These are phyloP conservation scores for Galaxea fascicularis DNA, from an alignment of 92 coral and sea anemone species.

Conservation along the genomic window DNA sequence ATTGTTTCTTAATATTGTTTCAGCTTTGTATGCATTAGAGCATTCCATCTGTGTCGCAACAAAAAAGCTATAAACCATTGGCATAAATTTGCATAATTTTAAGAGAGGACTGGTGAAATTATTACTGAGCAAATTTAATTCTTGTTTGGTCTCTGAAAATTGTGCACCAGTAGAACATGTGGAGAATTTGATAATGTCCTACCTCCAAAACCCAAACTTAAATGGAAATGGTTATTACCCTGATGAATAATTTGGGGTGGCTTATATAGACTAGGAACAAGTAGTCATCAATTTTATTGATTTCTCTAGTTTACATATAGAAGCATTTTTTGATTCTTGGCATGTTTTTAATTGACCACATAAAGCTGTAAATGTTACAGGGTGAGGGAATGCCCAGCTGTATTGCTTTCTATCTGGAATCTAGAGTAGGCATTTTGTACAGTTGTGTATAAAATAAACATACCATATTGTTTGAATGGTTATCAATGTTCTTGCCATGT, in stretches of 20 bases:
- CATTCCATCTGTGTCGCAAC: not conserved
- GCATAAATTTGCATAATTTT: not conserved
- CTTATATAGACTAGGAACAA: not conserved
- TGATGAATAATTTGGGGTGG: not conserved
- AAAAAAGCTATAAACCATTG: not conserved
- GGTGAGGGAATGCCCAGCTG: constrained; percentile 26
- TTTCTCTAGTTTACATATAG: not conserved
- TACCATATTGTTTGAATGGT: constrained; percentile 11
- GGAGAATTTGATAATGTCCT: no score
- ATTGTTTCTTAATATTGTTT: not conserved
- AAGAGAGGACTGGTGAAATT: no score
- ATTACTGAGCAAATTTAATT: no score
- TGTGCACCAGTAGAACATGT: no score
- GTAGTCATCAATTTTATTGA: constrained; percentile 26
- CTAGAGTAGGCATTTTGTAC: constrained; percentile 57
- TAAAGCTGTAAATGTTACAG: constrained; percentile 40
- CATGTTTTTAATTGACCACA: constrained; percentile 24
- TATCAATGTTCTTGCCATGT: not conserved
- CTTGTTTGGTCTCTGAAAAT: no score
- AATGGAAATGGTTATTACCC: not conserved
- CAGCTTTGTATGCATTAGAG: not conserved
- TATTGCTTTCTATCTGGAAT: constrained; percentile 34
- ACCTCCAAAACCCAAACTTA: not conserved
- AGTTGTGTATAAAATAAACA: constrained; percentile 53
- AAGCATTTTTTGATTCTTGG: constrained; percentile 4